phyloP scores from a whole-genome alignment of 2,113 vertebrate genomes.

The Caranx melampygus region DNA sequence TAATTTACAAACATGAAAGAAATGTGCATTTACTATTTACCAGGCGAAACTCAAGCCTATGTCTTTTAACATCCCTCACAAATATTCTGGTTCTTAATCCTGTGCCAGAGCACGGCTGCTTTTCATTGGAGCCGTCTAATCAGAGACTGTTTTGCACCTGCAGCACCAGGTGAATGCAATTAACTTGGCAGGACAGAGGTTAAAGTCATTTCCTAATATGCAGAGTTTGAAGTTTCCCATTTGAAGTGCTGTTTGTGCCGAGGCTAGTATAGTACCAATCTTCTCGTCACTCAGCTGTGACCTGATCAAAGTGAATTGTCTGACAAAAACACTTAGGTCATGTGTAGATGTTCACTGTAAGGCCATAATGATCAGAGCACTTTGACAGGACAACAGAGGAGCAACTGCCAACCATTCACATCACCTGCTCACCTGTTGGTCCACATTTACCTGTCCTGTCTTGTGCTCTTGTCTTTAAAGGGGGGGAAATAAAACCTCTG shows the following conservation, averaged over 20 bases:
- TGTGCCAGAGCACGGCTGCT: conserved; percentile 10
- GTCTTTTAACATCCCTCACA: background rate
- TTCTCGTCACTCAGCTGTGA: conserved; percentile 53
- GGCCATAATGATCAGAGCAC: conserved; percentile 27
- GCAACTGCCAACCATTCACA: conserved; percentile 8
- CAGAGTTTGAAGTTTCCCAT: conserved; percentile 46
- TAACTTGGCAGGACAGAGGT: conserved; percentile 35
- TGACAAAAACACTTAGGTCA: conserved; percentile 46
- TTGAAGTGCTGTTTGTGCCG: conserved; percentile 48
- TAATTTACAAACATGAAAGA: background rate
- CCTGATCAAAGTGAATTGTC: conserved; percentile 55
- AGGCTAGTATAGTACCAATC: conserved; percentile 43
- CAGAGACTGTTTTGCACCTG: conserved; percentile 42
- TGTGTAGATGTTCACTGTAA: conserved; percentile 32
- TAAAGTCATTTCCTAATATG: conserved; percentile 59
- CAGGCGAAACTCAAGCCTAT: background rate
- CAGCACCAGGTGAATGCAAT: conserved; percentile 58
- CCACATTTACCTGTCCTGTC: conserved; percentile 16
- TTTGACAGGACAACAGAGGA: conserved; percentile 40
- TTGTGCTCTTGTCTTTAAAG: conserved; percentile 9
- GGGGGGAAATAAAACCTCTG: conserved; percentile 1
- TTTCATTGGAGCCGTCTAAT: conserved; percentile 26
- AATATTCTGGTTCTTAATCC: conserved; percentile 4
- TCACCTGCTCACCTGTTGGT: conserved; percentile 33
- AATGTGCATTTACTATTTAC: background rate